phyloP scores from a whole-genome alignment of 2,113 vertebrate genomes.

The Fregata magnificens region DNA sequence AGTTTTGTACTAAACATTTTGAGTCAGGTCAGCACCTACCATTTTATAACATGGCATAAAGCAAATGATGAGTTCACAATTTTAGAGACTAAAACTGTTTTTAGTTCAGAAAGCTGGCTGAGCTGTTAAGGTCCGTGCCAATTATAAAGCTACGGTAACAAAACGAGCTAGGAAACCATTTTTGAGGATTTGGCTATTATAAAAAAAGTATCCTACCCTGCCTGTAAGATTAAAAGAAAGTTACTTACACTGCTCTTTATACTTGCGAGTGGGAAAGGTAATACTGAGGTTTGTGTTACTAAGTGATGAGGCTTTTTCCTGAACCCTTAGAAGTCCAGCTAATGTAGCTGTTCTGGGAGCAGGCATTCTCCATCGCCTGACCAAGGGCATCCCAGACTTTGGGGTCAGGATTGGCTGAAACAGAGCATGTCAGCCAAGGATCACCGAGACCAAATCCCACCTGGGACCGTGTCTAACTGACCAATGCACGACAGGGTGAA shows the following conservation, averaged over 20 bases:
- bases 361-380: rapidly evolving
- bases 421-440: background rate
- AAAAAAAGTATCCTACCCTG: background rate
- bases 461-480: background rate
- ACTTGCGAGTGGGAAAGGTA: background rate
- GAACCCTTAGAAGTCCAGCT: background rate
- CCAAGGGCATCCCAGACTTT: background rate
- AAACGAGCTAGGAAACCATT: background rate
- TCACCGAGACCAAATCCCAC: background rate
- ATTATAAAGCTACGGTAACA: background rate
- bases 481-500: rapidly evolving
- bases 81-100: background rate
- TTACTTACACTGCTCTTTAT: background rate
- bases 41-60: constrained; percentile 3
- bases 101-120: constrained; percentile 12
- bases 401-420: background rate
- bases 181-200: background rate
- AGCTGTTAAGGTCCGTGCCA: constrained; percentile 2
- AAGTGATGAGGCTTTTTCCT: background rate
- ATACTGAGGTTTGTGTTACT: background rate
- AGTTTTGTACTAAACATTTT: background rate
- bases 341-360: background rate
- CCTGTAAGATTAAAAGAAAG: background rate
- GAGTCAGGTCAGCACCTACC: background rate
- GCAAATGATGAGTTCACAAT: background rate